A percentile compares a stretch with the other conserved stretches of the same genome.
phyloP scores from a whole-genome alignment of 1,140 invertebrate species.

The Dendroctonus valens region DNA sequence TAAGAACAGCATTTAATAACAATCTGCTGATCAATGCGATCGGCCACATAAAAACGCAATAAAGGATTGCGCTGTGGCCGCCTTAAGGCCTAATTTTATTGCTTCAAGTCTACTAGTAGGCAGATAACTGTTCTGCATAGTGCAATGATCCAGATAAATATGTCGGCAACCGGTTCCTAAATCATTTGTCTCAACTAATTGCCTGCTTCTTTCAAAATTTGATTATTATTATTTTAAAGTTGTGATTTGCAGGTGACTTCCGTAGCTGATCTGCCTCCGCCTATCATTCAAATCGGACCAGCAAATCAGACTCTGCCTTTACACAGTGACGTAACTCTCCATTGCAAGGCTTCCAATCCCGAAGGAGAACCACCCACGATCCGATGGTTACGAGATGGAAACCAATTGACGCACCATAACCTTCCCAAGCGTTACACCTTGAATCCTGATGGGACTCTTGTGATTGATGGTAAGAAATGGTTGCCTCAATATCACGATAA shows the following conservation, averaged over 20 bases:
- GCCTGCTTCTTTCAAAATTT: background rate
- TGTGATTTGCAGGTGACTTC: slow-evolving; percentile 61
- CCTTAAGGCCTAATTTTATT: slow-evolving; percentile 20
- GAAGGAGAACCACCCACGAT: slow-evolving; percentile 69
- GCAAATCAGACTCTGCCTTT: slow-evolving; percentile 86
- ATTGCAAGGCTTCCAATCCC: slow-evolving; percentile 71
- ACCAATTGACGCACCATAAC: slow-evolving; percentile 51
- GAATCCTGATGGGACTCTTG: slow-evolving; percentile 68
- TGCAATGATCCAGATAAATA: slow-evolving; percentile 19
- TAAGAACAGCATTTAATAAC: slow-evolving; percentile 11
- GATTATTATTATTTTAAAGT: background rate
- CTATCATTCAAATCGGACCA: slow-evolving; percentile 85
- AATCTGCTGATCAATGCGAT: slow-evolving; percentile 15
- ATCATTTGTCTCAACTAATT: background rate
- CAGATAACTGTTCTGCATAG: slow-evolving; percentile 8
- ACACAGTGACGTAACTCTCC: slow-evolving; percentile 75
- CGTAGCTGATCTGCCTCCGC: slow-evolving; percentile 78
- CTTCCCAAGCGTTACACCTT: slow-evolving; percentile 59
- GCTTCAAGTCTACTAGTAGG: slow-evolving; percentile 17
- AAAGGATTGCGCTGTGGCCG: slow-evolving; percentile 7
- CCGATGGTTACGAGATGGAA: slow-evolving; percentile 81
- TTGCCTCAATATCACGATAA: too few relatives aligned
- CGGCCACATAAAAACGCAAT: slow-evolving; percentile 15
- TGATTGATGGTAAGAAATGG: slow-evolving; percentile 69
- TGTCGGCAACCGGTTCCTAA: background rate